Percentiles rank a stretch among this genome's conserved stretches.
These are phyloP conservation scores for Pangasius sanitwongsei DNA, from an alignment of 2,797 vertebrate species.

Conservation along the genomic window DNA sequence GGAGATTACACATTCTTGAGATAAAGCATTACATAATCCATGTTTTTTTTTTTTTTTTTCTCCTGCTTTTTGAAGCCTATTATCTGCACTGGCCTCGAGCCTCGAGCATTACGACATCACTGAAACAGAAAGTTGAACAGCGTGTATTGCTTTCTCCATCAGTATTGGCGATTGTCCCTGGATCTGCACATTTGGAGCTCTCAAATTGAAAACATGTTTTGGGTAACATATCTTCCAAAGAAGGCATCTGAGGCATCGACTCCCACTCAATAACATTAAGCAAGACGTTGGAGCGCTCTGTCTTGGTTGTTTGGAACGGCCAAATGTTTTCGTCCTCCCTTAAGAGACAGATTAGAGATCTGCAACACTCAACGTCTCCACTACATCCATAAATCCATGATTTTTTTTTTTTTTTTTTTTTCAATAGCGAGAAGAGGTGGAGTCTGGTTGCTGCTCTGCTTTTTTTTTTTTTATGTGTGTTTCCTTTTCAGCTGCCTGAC, in stretches of 20 bases:
- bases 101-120: constrained; percentile 21
- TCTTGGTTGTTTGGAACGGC: not conserved
- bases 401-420: constrained; percentile 45
- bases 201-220: constrained; percentile 63
- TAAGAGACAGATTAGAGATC: constrained; percentile 50
- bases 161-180: constrained; percentile 40
- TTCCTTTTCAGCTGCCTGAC: constrained; percentile 62
- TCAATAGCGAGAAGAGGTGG: constrained; percentile 61
- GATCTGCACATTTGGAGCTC: constrained; percentile 54
- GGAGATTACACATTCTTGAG: constrained; percentile 10
- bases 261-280: constrained; percentile 64
- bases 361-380: constrained; percentile 55
- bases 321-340: constrained; percentile 31
- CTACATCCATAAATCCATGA: constrained; percentile 61
- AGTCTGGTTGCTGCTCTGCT: constrained; percentile 72
- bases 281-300: constrained; percentile 48
- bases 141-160: constrained; percentile 31
- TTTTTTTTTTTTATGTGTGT: constrained; percentile 69
- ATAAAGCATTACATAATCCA: constrained; percentile 15
- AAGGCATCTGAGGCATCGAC: constrained; percentile 71
- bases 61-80: not conserved
- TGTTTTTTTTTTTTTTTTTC: not conserved
- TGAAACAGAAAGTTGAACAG: constrained; percentile 29
- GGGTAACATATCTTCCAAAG: constrained; percentile 55
- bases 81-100: not conserved